Conservation (phyloP, 2,797 vertebrate species). For the Staurois parvus region DNA sequence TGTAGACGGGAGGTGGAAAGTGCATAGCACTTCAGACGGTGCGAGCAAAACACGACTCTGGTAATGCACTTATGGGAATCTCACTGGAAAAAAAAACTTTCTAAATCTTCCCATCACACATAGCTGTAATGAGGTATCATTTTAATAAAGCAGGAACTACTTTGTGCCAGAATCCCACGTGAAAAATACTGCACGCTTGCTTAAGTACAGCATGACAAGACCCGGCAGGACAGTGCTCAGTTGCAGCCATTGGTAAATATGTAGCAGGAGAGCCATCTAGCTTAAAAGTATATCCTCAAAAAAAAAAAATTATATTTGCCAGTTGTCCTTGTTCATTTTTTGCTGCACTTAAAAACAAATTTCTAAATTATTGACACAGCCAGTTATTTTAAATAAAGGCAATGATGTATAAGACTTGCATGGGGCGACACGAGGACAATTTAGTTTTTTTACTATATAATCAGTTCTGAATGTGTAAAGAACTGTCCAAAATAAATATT, state of each 20-base stretch:
- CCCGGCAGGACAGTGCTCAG: background rate
- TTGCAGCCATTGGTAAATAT: background rate
- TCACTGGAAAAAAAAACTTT: background rate
- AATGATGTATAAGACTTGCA: too few relatives aligned
- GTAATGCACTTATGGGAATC: slow-evolving; percentile 46
- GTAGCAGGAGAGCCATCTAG: slow-evolving; percentile 14
- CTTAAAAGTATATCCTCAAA: background rate
- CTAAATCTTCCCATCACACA: background rate
- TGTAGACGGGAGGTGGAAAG: slow-evolving; percentile 21
- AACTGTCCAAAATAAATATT: too few relatives aligned
- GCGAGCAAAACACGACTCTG: slow-evolving; percentile 1
- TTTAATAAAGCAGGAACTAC: slow-evolving; percentile 3
- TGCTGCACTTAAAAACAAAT: too few relatives aligned
- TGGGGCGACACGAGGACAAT: too few relatives aligned
- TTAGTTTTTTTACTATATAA: too few relatives aligned
- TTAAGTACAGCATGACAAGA: background rate
- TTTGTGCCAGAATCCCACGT: slow-evolving; percentile 9
- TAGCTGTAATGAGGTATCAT: background rate
- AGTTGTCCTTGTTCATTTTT: too few relatives aligned
- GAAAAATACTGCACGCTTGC: background rate
- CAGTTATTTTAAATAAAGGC: too few relatives aligned
- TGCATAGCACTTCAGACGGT: slow-evolving; percentile 12
- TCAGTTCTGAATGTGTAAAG: too few relatives aligned
- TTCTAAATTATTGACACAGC: too few relatives aligned
- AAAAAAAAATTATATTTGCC: too few relatives aligned